Base-by-base conservation (phyloP, 2,113 vertebrate genomes). In the Muntiacus muntjak region DNA sequence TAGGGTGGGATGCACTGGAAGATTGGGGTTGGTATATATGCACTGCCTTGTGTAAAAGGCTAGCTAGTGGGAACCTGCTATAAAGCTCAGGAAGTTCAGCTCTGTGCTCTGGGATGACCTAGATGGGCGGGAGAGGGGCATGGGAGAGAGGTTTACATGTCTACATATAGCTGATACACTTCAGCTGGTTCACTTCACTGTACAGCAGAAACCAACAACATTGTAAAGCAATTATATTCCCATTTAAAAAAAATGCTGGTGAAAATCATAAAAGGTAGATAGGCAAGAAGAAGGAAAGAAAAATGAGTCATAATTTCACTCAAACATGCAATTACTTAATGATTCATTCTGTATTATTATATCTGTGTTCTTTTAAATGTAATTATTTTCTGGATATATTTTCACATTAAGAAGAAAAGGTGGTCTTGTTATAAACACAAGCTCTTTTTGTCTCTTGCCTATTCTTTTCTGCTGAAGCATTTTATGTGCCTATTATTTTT, bases 281-380 rank as follows among this genome's bases (percentile, higher is more conserved):
- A 47, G 28, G 7, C 19, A 84, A 54, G 74, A 94, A 43, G 83
- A 17, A 89, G 19, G 36, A 33, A 14, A 97, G 71, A 55, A 91
- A 91, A 78, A 67, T 76, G 14, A 83, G 36, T 43, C 40, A 58
- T 45, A 54, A 87, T 87, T n/a, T 40, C 36, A 25, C 26, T 3
- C 84, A 94, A 88, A 33, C n/a, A 71, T n/a, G 28, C 40, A 89
- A 30, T 85, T 88, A 84, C 60, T 76, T 67, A 84, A 45, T 33
- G 33, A 10, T 33, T 84, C 40, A 60, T 60, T 71, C 64, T 64
- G 7, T 5, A 67, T 81, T 79, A 60, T 57, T 78, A 40, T n/a
- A 43, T 76, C 52, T 76, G 19, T 30, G 40, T 26, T 19, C 40
- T 81, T 94, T 11, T 26, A 55, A 55, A 78, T 12, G 3, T 26